Conservation (phyloP, 2,797 vertebrate genomes). For the Sebastes cheni region DNA sequence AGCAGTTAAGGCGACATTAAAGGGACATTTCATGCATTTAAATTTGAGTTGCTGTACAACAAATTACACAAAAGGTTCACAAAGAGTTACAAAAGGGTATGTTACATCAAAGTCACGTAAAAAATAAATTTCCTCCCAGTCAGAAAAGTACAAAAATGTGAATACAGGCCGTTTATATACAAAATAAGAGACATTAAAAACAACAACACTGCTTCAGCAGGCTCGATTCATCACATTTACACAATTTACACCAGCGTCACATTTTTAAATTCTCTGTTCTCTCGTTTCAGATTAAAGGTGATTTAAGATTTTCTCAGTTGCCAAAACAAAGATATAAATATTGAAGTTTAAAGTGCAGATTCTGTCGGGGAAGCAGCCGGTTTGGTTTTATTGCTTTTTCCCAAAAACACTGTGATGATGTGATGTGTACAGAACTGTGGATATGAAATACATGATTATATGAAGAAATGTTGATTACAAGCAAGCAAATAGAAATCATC, state of each 20-base stretch:
- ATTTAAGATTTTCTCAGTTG: slow-evolving; percentile 76
- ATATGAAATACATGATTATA: background rate
- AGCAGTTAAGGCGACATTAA: slow-evolving; percentile 71
- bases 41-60: slow-evolving; percentile 63
- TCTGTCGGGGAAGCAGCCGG: slow-evolving; percentile 42
- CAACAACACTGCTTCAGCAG: slow-evolving; percentile 74
- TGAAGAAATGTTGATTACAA: background rate
- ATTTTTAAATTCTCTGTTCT: slow-evolving; percentile 31
- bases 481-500: background rate
- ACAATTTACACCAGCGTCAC: slow-evolving; percentile 58
- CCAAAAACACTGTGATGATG: slow-evolving; percentile 3
- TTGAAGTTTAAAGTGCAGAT: slow-evolving; percentile 85
- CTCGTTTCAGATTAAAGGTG: slow-evolving; percentile 62
- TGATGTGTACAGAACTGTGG: background rate
- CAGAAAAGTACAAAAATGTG: slow-evolving; percentile 82
- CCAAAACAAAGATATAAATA: slow-evolving; percentile 79
- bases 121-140: slow-evolving; percentile 76
- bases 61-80: slow-evolving; percentile 59
- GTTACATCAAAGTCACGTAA: slow-evolving; percentile 77
- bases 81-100: slow-evolving; percentile 70
- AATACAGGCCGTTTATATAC: slow-evolving; percentile 75
- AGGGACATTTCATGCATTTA: slow-evolving; percentile 66
- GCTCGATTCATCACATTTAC: slow-evolving; percentile 51
- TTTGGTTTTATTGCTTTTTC: slow-evolving; percentile 26
- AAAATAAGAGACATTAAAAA: slow-evolving; percentile 77